Base-by-base conservation (phyloP, 2,888 invertebrate species). In the Mechanitis mazaeus region DNA sequence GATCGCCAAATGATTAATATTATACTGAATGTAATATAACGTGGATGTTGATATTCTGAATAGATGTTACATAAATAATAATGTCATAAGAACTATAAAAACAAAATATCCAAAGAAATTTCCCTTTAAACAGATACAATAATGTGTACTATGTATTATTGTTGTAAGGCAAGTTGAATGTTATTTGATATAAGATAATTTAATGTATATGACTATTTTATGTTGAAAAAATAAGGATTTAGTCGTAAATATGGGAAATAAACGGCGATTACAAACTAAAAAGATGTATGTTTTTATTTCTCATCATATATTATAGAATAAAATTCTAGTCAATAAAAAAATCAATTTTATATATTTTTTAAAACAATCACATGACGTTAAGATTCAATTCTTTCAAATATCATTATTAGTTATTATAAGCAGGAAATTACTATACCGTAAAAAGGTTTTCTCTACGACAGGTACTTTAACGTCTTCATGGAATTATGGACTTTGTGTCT, bases 1-100 rank as follows among this genome's bases (percentile, higher is more conserved):
- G 81, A 85, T 89, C 88, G 90, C 90, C 90, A 90, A 90, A 90
- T 86, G 84, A 84, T 78, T 80, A 78, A 78, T 80, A 78, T 83
- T 84, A 75, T 80, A 79, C 79, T 72, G 79, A 77, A 69, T 70
- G 72, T 68, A 68, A 72, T 72, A 76, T 85, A 84, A 79, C 76
- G 77, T 79, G 78, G 83, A 82, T 85, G 86, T 87, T 87, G 77
- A 84, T 79, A 77, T 77, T 81, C 79, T 76, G 75, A 77, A 83
- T 82, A 79, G 76, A 79, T 80, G 80, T 83, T 83, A 78, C 78
- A 80, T 79, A 72, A 75, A 69, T 73, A 76, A 70, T 77, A 75
- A 69, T 63, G 58, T 72, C 69, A 70, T 71, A 71, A 70, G 69
- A 64, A 70, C 59, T 69, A 70, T 63, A 63, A 68, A 69, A 68